phyloP scores from a whole-genome alignment of 2,888 invertebrate species.

The Leptinotarsa peninsularis region DNA sequence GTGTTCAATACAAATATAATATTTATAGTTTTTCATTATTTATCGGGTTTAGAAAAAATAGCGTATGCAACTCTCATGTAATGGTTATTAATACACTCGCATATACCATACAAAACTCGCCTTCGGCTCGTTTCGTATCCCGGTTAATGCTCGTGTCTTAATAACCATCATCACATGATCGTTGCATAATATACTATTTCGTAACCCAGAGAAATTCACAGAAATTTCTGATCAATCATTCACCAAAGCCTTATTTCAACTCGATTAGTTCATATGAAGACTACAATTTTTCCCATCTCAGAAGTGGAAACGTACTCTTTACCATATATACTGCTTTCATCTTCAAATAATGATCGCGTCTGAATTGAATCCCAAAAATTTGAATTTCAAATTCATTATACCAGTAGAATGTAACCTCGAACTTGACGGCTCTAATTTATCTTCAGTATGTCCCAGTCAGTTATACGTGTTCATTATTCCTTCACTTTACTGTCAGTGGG shows the following conservation, averaged over 20 bases:
- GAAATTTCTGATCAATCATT: neutral
- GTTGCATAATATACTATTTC: too few species aligned
- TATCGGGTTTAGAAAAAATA: too few species aligned
- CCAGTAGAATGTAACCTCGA: slow-evolving; percentile 24
- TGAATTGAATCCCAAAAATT: slow-evolving; percentile 20
- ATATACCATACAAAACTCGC: too few species aligned
- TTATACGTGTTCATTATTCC: slow-evolving; percentile 35
- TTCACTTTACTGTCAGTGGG: slow-evolving; percentile 16
- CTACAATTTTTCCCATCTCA: neutral
- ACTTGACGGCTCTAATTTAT: slow-evolving; percentile 36
- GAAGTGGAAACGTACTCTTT: neutral
- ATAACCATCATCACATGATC: too few species aligned
- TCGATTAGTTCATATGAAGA: neutral
- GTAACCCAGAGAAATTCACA: too few species aligned
- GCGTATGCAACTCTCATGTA: too few species aligned
- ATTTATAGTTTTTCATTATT: too few species aligned
- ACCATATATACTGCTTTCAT: slow-evolving; percentile 14
- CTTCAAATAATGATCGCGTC: slow-evolving; percentile 9
- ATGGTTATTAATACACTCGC: too few species aligned
- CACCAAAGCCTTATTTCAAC: neutral
- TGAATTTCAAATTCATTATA: slow-evolving; percentile 24
- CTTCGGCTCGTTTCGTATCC: too few species aligned
- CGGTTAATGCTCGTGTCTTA: too few species aligned
- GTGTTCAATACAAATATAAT: too few species aligned
- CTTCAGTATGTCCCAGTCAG: slow-evolving; percentile 27